A percentile compares a stretch with the other conserved stretches of the same genome.
These are phyloP conservation scores for Porites australiensis DNA, from an alignment of 64 coral and sea anemone genomes.

Conservation along the genomic window DNA sequence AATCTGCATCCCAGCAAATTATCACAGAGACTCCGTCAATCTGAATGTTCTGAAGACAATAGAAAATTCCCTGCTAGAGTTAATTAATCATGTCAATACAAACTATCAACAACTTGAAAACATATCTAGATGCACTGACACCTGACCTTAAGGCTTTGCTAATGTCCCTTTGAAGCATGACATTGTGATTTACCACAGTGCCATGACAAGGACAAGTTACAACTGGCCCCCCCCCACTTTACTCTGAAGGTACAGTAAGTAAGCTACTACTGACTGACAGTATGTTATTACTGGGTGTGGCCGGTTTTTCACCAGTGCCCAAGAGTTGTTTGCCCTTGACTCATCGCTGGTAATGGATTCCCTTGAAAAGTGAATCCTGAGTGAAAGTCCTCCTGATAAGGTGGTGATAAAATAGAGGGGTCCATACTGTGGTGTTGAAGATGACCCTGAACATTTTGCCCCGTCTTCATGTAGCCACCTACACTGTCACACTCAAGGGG, in stretches of 20 bases:
- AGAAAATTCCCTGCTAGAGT: background rate
- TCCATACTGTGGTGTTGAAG: constrained; percentile 27
- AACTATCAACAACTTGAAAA: background rate
- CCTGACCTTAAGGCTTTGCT: background rate
- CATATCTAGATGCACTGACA: background rate
- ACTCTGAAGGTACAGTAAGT: background rate
- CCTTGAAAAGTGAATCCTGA: constrained; percentile 46
- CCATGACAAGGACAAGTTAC: background rate
- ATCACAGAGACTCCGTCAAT: background rate
- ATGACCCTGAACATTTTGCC: constrained; percentile 18
- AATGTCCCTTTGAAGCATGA: too few species aligned
- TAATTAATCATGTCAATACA: background rate
- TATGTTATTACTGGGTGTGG: background rate
- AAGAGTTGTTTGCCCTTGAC: constrained; percentile 13
- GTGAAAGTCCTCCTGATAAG: constrained; percentile 54
- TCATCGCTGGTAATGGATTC: constrained; percentile 21
- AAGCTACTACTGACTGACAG: background rate
- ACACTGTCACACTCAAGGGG: constrained; percentile 48
- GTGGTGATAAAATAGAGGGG: constrained; percentile 63
- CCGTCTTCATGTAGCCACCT: constrained; percentile 31
- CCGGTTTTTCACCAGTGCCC: constrained; percentile 31
- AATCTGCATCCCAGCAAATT: background rate
- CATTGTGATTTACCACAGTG: background rate
- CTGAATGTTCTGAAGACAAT: background rate
- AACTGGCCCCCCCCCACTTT: background rate